phyloP scores from a whole-genome alignment of 1,140 invertebrate species.

The Lepidotrigona ventralis region DNA sequence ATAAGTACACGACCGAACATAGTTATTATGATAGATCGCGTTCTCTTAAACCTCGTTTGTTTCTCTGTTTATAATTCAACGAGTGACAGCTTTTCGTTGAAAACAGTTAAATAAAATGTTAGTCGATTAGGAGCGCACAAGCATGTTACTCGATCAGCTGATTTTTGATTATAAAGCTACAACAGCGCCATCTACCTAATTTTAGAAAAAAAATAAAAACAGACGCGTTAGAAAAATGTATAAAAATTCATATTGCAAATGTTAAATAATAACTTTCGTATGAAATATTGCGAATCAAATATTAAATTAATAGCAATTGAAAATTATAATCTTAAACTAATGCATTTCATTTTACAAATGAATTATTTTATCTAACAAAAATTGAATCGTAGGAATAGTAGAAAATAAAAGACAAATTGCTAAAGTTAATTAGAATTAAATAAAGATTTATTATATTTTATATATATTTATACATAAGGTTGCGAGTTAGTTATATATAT shows the following conservation, averaged over 20 bases:
- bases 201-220: neutral
- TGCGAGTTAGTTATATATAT: too few species aligned
- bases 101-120: neutral
- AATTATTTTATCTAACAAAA: neutral
- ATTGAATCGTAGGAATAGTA: neutral
- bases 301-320: neutral
- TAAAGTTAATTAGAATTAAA: neutral
- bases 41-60: constrained; percentile 27
- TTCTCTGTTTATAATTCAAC: neutral
- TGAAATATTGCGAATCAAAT: neutral
- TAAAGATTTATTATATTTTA: neutral
- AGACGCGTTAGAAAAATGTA: neutral
- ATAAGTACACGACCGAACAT: constrained; percentile 66
- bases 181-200: neutral
- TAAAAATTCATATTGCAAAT: neutral
- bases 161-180: neutral
- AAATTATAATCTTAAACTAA: neutral
- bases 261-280: neutral
- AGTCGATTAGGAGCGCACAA: neutral
- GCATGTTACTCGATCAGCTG: constrained; percentile 30
- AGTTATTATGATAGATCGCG: constrained; percentile 26
- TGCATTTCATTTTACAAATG: neutral
- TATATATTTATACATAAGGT: too few species aligned
- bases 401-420: neutral
- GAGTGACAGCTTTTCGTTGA: neutral